phyloP scores from a whole-genome alignment of 1,140 invertebrate species.

The Drosophila ficusphila region DNA sequence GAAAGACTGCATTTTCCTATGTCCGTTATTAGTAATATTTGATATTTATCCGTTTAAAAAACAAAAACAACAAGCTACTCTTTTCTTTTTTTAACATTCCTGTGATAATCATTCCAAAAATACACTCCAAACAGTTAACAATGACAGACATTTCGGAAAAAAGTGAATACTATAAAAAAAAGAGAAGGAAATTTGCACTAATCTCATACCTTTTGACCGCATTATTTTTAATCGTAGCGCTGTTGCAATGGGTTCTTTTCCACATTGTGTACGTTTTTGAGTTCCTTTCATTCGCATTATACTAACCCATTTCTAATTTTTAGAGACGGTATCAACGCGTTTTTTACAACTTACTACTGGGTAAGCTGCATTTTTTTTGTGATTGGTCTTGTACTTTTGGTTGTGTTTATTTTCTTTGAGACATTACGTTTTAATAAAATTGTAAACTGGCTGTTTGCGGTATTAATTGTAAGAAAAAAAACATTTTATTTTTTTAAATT shows the following conservation, averaged over 20 bases:
- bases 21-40: no score
- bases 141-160: background rate
- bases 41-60: no score
- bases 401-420: slow-evolving; percentile 58
- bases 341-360: slow-evolving; percentile 31
- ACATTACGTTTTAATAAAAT: slow-evolving; percentile 31
- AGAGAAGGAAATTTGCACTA: slow-evolving; percentile 1
- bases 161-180: background rate
- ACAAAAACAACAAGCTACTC: no score
- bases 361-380: slow-evolving; percentile 34
- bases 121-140: background rate
- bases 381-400: slow-evolving; percentile 26
- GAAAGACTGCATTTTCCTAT: no score
- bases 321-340: background rate
- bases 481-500: no score
- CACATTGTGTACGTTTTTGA: slow-evolving; percentile 30
- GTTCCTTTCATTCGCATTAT: no score
- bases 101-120: background rate
- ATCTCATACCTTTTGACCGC: slow-evolving; percentile 13
- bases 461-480: slow-evolving; percentile 43
- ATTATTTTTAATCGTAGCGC: slow-evolving; percentile 2
- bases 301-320: background rate
- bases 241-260: slow-evolving; percentile 40
- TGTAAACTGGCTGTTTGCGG: slow-evolving; percentile 47
- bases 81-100: no score